These are phyloP conservation scores for Verasper variegatus DNA, from an alignment of 2,113 vertebrate genomes.

Conservation along the genomic window DNA sequence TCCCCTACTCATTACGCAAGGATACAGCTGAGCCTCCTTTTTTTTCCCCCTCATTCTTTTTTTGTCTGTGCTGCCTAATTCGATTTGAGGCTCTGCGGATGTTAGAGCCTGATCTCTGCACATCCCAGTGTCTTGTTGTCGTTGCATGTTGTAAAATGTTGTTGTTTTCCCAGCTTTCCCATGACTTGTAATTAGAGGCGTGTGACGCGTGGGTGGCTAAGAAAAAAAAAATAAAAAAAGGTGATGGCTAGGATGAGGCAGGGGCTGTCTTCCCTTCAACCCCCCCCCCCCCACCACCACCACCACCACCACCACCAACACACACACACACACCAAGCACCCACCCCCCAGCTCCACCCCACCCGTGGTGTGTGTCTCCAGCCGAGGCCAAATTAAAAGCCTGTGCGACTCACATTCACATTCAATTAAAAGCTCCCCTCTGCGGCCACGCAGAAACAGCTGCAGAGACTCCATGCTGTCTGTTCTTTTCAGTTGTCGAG, in stretches of 20 bases:
- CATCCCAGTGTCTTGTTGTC: slow-evolving; percentile 54
- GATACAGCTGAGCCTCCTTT: slow-evolving; percentile 37
- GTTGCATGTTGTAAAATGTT: background rate
- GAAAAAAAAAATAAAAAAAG: background rate
- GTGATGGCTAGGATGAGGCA: slow-evolving; percentile 27
- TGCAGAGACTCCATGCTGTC: slow-evolving; percentile 82
- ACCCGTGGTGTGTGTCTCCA: slow-evolving; percentile 53
- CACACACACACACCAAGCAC: background rate
- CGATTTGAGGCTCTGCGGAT: slow-evolving; percentile 53
- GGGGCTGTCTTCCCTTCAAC: slow-evolving; percentile 8
- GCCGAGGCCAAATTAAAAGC: slow-evolving; percentile 82
- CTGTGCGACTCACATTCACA: slow-evolving; percentile 79
- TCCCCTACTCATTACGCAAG: slow-evolving; percentile 50
- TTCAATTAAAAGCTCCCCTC: slow-evolving; percentile 85
- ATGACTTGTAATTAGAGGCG: slow-evolving; percentile 65
- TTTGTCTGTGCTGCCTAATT: slow-evolving; percentile 43
- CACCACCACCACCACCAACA: background rate
- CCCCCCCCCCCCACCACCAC: slow-evolving; percentile 5
- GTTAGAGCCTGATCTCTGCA: slow-evolving; percentile 50
- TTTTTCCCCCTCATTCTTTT: background rate
- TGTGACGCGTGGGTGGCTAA: slow-evolving; percentile 45
- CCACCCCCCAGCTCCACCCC: background rate
- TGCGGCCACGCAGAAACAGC: slow-evolving; percentile 79
- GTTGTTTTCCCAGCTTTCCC: slow-evolving; percentile 63
- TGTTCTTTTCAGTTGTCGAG: slow-evolving; percentile 62